Evolutionary conservation across 2,797 vertebrate species (phyloP).

Genomic region (Phataginus tricuspis): DNA sequence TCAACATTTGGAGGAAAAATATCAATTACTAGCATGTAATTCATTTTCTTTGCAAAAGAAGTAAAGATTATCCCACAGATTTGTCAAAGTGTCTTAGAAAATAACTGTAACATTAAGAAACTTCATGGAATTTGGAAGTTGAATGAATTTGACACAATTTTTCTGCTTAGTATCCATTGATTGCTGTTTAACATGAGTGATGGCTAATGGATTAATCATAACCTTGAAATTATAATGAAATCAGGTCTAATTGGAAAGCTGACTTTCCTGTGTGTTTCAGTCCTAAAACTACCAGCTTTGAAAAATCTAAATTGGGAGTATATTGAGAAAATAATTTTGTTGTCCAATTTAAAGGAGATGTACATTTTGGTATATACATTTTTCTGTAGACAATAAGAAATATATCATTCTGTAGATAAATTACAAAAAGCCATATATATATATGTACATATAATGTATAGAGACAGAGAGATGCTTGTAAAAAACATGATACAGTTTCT

Average conservation of each 20-base stretch:
- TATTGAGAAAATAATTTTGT: background rate
- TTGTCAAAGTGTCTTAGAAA: constrained; percentile 46
- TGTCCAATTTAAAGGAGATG: background rate
- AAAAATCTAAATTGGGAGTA: background rate
- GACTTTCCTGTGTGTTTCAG: background rate
- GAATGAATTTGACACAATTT: constrained; percentile 9
- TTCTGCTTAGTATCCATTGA: background rate
- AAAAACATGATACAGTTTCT: background rate
- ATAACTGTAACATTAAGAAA: constrained; percentile 23
- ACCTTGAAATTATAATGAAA: constrained; percentile 58
- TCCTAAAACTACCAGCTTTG: background rate
- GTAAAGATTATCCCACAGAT: background rate
- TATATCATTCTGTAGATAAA: too few species aligned
- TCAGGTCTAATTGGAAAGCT: background rate
- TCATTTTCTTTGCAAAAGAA: constrained; percentile 2
- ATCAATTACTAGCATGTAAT: background rate
- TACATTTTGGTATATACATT: background rate
- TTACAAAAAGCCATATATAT: background rate
- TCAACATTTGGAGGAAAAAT: background rate
- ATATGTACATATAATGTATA: background rate
- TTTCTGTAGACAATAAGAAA: background rate
- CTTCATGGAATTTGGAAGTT: background rate
- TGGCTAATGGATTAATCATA: constrained; percentile 52
- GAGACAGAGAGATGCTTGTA: background rate
- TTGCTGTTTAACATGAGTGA: background rate